phyloP scores from a whole-genome alignment of 2,113 vertebrate genomes.

The Brachyhypopomus occidentalis region DNA sequence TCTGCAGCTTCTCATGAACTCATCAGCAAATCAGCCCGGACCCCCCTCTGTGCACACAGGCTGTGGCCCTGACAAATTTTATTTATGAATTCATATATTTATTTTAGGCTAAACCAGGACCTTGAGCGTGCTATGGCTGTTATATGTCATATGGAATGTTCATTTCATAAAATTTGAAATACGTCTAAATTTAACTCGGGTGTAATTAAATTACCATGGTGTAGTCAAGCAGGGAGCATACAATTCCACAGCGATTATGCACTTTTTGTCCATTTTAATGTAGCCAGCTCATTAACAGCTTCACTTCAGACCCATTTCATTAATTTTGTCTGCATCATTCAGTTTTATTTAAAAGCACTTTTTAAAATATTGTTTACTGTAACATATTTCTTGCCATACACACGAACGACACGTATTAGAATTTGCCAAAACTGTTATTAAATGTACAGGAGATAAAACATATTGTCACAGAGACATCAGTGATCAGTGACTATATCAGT shows the following conservation, averaged over 20 bases:
- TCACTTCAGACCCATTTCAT: background rate
- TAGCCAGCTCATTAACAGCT: background rate
- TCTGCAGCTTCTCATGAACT: slow-evolving; percentile 48
- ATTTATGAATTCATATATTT: slow-evolving; percentile 32
- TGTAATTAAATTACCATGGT: background rate
- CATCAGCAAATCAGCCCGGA: slow-evolving; percentile 39
- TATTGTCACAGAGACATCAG: too few relatives aligned
- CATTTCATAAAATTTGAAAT: slow-evolving; percentile 17
- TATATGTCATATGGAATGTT: slow-evolving; percentile 3
- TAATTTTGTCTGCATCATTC: background rate
- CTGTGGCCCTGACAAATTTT: slow-evolving; percentile 22
- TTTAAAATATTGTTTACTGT: background rate
- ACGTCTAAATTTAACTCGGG: slow-evolving; percentile 3
- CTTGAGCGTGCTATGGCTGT: background rate
- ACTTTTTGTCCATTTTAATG: background rate
- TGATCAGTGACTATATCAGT: background rate
- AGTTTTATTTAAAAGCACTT: background rate
- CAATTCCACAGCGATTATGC: background rate
- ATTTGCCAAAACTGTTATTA: too few relatives aligned
- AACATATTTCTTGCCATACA: too few relatives aligned
- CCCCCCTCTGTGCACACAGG: slow-evolving; percentile 20
- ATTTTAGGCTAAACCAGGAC: slow-evolving; percentile 10
- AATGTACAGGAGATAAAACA: too few relatives aligned
- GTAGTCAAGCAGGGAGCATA: background rate
- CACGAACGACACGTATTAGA: too few relatives aligned